Evolutionary conservation across 2,797 vertebrate species (phyloP).

Genomic region (Schizopygopsis malacanthus): DNA sequence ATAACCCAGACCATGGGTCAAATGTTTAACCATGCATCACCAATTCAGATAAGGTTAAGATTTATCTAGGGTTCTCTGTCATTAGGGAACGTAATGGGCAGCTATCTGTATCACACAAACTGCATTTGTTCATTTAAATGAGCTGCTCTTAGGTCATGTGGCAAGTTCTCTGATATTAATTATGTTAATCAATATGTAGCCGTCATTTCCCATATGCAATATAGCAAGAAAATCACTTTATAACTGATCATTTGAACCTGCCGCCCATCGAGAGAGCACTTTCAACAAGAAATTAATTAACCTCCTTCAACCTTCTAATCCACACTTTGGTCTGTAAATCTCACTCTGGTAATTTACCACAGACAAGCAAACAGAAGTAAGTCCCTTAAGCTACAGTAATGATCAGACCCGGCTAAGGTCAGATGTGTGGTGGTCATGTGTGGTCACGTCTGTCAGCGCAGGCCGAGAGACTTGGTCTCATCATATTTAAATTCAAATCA

Average conservation of each 20-base stretch:
- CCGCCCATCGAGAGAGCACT: background rate
- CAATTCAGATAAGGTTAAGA: conserved; percentile 59
- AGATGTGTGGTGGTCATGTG: background rate
- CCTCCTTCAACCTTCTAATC: conserved; percentile 49
- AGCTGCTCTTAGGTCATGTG: conserved; percentile 26
- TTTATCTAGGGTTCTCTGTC: conserved; percentile 59
- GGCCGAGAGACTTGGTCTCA: background rate
- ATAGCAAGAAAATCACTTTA: background rate
- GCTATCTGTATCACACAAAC: conserved; percentile 36
- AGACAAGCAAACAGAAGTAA: conserved; percentile 43
- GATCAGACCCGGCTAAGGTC: conserved; percentile 37
- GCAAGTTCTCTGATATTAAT: conserved; percentile 51
- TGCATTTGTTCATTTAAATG: conserved; percentile 54
- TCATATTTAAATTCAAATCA: conserved; percentile 7
- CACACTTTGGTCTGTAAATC: conserved; percentile 39
- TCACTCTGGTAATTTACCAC: conserved; percentile 44
- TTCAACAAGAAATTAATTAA: conserved; percentile 49
- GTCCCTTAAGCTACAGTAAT: conserved; percentile 50
- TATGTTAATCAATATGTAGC: conserved; percentile 50
- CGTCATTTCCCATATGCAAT: background rate
- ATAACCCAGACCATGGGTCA: conserved; percentile 53
- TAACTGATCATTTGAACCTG: conserved; percentile 27
- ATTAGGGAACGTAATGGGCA: conserved; percentile 53
- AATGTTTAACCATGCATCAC: conserved; percentile 66
- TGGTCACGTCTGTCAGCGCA: background rate